Evolutionary conservation across 1,140 invertebrate genomes (phyloP), one percentile per base, ranked within the genome.

Genomic region (Polypedilum vanderplanki): DNA sequence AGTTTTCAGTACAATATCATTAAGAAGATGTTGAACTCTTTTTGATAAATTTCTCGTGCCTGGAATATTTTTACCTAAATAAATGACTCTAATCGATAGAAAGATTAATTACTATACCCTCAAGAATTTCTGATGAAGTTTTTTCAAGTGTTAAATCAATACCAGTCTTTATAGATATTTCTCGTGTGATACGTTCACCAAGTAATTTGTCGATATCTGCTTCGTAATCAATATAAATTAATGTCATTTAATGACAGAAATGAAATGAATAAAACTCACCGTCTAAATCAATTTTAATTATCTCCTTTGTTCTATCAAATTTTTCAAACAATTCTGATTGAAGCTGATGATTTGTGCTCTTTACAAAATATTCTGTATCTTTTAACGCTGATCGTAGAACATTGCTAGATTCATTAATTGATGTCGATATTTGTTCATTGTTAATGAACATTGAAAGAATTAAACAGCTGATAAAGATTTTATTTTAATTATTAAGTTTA

Each of bases 141-240:
- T 84, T 82, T 75, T 87, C 85, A 74, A 89, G 79, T 74, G 86
- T 86, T 22, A 85, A 79, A 77, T 89, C 87, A 73, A 89, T 79
- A 75, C 87, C 88, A 73, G 87, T 89, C 81, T 89, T 87, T 40
- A 78, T 77, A 20, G 86, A 83, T 76, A 90, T 81, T 82, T 88
- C 86, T 57, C 79, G 78, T 80, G 88, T 88, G 75, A 89, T 87
- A 70, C 88, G 87, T 77, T 85, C 84, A 22, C 88, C 89, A 41
- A 90, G 80, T 41, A 90, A 81, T 76, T 87, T 84, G 79, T 88
- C 87, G 24, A 88, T 85, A 80, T 88, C 88, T 89, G 78, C 7
- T 83, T 22, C 3, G 7, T n/a, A 74, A 73, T 33, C 24, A 33
- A 73, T 73, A 75, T 57, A 12, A 57, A 57, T 64, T 64, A 20